Conservation (phyloP, 1,140 invertebrate genomes). For the Orius insidiosus region DNA sequence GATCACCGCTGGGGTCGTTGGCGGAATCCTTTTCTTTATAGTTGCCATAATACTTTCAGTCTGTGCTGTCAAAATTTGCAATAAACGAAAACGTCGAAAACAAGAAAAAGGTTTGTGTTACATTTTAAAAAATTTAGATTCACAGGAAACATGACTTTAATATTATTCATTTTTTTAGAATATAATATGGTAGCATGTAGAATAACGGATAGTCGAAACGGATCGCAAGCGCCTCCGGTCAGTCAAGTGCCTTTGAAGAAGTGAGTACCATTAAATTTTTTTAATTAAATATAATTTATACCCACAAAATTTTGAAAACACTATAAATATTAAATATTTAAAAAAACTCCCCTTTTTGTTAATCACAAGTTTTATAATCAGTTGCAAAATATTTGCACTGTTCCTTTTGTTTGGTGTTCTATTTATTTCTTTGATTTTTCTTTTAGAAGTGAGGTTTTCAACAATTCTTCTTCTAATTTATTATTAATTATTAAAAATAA, state of each 20-base stretch:
- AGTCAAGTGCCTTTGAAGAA: conserved; percentile 97
- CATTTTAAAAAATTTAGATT: no score
- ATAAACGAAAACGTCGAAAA: conserved; percentile 87
- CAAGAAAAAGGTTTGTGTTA: conserved; percentile 89
- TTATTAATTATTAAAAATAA: no score
- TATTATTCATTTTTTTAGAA: no score
- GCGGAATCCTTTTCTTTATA: conserved; percentile 88
- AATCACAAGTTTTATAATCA: no score
- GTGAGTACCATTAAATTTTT: conserved; percentile 40
- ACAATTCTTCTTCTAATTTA: no score
- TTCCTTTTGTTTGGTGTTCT: no score
- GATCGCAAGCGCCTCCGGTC: conserved; percentile 55
- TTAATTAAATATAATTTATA: conserved; percentile 4
- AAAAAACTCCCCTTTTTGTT: background rate
- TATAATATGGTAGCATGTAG: conserved; percentile 95
- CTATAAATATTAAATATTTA: background rate
- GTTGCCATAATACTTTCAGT: conserved; percentile 89
- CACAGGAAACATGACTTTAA: no score
- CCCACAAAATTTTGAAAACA: conserved; percentile 9
- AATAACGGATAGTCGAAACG: conserved; percentile 78
- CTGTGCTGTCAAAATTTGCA: conserved; percentile 92
- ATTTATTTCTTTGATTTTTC: no score
- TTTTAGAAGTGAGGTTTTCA: no score
- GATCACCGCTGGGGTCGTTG: conserved; percentile 82
- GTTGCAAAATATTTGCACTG: no score